Evolutionary conservation across 2,888 invertebrate genomes (phyloP), one percentile per base, ranked within the genome.

Genomic region (Mesochorus sp.): DNA sequence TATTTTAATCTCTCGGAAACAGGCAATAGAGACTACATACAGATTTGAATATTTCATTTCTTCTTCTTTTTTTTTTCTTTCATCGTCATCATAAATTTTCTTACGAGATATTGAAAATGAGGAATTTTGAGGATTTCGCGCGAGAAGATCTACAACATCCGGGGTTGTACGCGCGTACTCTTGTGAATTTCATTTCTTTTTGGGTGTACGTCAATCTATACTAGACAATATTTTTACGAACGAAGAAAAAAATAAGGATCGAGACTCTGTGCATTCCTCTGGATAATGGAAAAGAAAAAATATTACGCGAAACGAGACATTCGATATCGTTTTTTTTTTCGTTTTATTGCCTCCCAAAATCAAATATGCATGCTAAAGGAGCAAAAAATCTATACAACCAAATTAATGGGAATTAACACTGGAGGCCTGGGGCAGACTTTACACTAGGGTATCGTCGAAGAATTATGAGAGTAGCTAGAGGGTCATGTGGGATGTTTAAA

Each of bases 191-290:
- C 37, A n/a, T 42, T 28, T 21, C 21, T 34, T 37, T 55, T 10
- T 19, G 61, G 17, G 67, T 81, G 84, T 86, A 87, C 87, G 87
- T 86, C 86, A 87, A 87, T 87, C 88, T 85, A 47, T 17, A 19
- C 6, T 3, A 47, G 19, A 44, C 19, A 17, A 47, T 47, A 14
- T 42, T 21, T 24, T 14, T 6, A 3, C 37, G 21, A 8, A 17
- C 10, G 8, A 24, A 17, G 14, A 26, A 17, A 68, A 31, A 28
- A 55, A 8, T 17, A 17, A 49, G 3, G n/a, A n/a, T n/a, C n/a
- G n/a, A n/a, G n/a, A n/a, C n/a, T n/a, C n/a, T n/a, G n/a, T n/a
- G n/a, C n/a, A n/a, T n/a, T n/a, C n/a, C n/a, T n/a, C n/a, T n/a
- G 3, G 31, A 37, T 4, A n/a, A 47, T 19, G n/a, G 26, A 59